A percentile compares a stretch with the other conserved stretches of the same genome.
Conservation (phyloP, 1,140 invertebrate species). For the Teleogryllus occipitalis region DNA sequence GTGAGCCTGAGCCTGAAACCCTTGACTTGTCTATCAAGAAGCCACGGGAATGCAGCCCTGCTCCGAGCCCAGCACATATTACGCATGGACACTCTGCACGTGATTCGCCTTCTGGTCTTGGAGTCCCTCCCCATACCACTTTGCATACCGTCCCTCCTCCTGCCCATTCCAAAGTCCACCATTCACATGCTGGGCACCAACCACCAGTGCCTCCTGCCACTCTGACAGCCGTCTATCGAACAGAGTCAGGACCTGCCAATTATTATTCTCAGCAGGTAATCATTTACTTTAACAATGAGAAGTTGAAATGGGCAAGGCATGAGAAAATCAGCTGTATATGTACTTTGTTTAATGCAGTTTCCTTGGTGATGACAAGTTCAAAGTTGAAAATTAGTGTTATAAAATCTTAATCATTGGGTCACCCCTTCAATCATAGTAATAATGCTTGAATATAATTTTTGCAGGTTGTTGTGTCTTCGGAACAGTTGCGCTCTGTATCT, state of each 20-base stretch:
- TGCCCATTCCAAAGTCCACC: conserved; percentile 9
- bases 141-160: conserved; percentile 18
- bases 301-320: no score
- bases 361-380: no score
- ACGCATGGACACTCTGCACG: conserved; percentile 5
- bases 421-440: no score
- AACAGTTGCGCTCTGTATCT: conserved; percentile 28
- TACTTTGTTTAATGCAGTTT: no score
- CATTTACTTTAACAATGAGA: no score
- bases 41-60: conserved; percentile 37
- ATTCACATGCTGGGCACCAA: conserved; percentile 30
- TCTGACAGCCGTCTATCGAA: conserved; percentile 31
- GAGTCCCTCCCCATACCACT: conserved; percentile 2
- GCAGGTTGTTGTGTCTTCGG: conserved; percentile 27
- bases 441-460: neutral
- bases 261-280: conserved; percentile 13
- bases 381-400: no score
- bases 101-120: conserved; percentile 9
- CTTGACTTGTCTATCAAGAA: conserved; percentile 76
- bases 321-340: no score
- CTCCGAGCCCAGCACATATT: conserved; percentile 16
- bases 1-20: conserved; percentile 51
- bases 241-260: conserved; percentile 15
- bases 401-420: no score
- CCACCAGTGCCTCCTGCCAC: conserved; percentile 39